Evolutionary conservation across 2,797 vertebrate species (phyloP).

Genomic region (Strix occidentalis): DNA sequence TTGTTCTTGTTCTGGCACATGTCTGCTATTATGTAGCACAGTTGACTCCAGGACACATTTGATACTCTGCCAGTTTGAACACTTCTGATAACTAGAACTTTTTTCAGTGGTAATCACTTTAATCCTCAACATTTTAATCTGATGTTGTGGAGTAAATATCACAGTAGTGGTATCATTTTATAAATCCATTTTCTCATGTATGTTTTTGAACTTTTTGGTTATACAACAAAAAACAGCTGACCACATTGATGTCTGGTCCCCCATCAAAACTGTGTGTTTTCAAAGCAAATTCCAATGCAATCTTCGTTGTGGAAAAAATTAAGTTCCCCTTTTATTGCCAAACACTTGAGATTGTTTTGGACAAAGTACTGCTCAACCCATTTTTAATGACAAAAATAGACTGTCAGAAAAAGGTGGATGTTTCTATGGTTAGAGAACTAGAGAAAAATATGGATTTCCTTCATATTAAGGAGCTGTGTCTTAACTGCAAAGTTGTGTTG

Average conservation of each 20-base stretch:
- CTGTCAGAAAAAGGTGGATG: constrained; percentile 11
- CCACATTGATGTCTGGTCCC: constrained; percentile 10
- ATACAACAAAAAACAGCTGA: constrained; percentile 21
- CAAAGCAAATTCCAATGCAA: constrained; percentile 56
- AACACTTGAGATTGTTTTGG: constrained; percentile 70
- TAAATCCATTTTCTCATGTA: not conserved
- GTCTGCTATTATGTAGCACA: not conserved
- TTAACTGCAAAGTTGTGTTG: not conserved
- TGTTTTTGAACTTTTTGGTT: constrained; percentile 27
- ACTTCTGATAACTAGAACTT: not conserved
- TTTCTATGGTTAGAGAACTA: not conserved
- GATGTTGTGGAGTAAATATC: constrained; percentile 2
- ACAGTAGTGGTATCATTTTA: not conserved
- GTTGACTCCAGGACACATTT: not conserved
- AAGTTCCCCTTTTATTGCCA: constrained; percentile 60
- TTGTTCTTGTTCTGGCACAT: not conserved
- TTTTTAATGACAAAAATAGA: constrained; percentile 66
- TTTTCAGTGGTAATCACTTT: constrained; percentile 8
- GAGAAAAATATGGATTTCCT: not conserved
- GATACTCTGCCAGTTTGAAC: not conserved
- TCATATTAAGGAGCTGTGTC: not conserved
- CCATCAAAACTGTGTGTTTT: constrained; percentile 47
- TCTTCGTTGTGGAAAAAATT: constrained; percentile 70
- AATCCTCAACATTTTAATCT: constrained; percentile 5
- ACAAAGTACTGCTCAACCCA: constrained; percentile 24